Evolutionary conservation across 2,888 invertebrate genomes (phyloP).

Genomic region (Abscondita cerata): DNA sequence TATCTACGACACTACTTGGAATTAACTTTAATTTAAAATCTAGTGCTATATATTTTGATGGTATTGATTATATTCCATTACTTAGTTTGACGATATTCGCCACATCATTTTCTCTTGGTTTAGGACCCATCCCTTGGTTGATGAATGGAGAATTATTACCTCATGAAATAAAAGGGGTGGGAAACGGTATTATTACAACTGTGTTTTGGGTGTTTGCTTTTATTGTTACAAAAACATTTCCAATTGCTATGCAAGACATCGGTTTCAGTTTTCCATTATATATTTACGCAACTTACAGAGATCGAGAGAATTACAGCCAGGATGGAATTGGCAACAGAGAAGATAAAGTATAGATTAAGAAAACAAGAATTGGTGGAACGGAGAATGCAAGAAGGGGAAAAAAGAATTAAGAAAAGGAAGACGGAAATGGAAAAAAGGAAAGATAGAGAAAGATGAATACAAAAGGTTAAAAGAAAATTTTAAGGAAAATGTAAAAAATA

Average conservation of each 20-base stretch:
- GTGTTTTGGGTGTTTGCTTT: constrained; percentile 32
- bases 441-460: too few species aligned
- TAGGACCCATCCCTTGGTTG: constrained; percentile 37
- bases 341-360: too few species aligned
- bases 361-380: too few species aligned
- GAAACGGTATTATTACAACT: constrained; percentile 33
- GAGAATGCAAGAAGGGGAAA: too few species aligned
- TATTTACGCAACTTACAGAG: constrained; percentile 28
- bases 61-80: constrained; percentile 28
- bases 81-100: constrained; percentile 26
- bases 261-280: constrained; percentile 34
- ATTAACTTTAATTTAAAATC: constrained; percentile 15
- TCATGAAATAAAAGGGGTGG: too few species aligned
- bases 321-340: too few species aligned
- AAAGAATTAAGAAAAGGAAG: too few species aligned
- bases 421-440: too few species aligned
- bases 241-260: constrained; percentile 24
- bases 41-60: constrained; percentile 11
- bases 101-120: constrained; percentile 29
- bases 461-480: too few species aligned
- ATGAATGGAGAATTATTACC: constrained; percentile 34
- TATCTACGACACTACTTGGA: constrained; percentile 15
- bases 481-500: too few species aligned
- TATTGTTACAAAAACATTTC: constrained; percentile 33
- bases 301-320: too few species aligned